These are phyloP conservation scores for Catamblyrhynchus diadema DNA, from an alignment of 2,797 vertebrate genomes.

Conservation along the genomic window DNA sequence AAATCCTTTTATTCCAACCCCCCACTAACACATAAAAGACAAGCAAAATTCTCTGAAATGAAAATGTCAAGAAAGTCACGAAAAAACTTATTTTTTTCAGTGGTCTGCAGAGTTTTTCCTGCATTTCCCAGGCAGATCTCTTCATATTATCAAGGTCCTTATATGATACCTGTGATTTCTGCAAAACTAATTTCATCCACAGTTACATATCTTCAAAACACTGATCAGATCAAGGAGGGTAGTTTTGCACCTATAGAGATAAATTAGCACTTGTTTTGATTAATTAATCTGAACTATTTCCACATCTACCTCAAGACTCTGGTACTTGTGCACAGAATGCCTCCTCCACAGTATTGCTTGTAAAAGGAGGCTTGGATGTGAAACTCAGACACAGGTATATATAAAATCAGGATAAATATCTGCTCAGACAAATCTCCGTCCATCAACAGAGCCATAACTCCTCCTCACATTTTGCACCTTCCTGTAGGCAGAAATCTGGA, in stretches of 20 bases:
- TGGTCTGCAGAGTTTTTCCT: not conserved
- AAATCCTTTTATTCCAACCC: not conserved
- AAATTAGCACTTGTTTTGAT: not conserved
- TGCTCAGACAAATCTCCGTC: not conserved
- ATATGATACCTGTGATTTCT: not conserved
- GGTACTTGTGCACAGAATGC: not conserved
- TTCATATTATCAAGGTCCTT: not conserved
- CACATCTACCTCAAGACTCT: not conserved
- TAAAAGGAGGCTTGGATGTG: not conserved
- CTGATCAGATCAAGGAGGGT: accelerated
- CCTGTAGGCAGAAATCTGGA: not conserved
- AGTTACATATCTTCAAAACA: not conserved
- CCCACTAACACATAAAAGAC: not conserved
- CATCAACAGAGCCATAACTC: not conserved
- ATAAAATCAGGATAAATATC: not conserved
- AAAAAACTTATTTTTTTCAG: not conserved
- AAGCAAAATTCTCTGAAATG: not conserved
- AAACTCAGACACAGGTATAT: accelerated
- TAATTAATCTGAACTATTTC: not conserved
- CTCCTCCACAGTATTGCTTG: not conserved
- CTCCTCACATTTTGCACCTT: not conserved
- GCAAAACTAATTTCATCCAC: not conserved
- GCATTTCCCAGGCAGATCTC: not conserved
- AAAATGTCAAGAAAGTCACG: not conserved
- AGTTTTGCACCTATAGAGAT: not conserved